A percentile compares a stretch with the other conserved stretches of the same genome.
Evolutionary conservation across 2,113 vertebrate species (phyloP).

Genomic region (Gymnorhina tibicen): DNA sequence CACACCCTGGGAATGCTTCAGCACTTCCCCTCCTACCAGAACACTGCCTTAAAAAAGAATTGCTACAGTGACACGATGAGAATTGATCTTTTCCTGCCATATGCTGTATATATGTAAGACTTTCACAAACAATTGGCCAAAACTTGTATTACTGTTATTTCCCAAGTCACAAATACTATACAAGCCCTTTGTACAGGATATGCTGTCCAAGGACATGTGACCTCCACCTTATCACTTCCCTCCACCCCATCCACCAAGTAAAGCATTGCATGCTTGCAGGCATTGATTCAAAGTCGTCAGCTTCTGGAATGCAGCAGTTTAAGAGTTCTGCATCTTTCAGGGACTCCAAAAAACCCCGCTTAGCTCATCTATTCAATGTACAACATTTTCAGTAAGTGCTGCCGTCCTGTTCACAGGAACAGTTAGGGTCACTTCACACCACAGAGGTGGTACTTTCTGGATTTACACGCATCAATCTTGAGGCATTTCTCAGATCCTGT

Average conservation of each 20-base stretch:
- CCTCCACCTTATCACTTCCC: neutral
- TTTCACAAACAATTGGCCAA: neutral
- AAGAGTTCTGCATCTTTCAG: neutral
- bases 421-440: conserved; percentile 71
- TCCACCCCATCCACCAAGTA: neutral
- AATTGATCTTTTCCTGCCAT: neutral
- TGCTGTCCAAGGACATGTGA: neutral
- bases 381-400: neutral
- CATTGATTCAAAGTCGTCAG: neutral
- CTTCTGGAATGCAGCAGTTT: neutral
- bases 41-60: neutral
- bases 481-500: conserved; percentile 91
- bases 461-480: conserved; percentile 84
- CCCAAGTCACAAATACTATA: neutral
- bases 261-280: neutral
- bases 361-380: neutral
- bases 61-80: neutral
- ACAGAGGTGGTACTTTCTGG: conserved; percentile 94
- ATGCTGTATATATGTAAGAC: neutral
- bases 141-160: neutral
- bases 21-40: conserved; percentile 1
- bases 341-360: neutral
- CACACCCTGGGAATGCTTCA: neutral
- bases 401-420: neutral
- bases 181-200: neutral